Percentiles rank a stretch among this genome's conserved stretches.
Evolutionary conservation across 1,140 invertebrate genomes (phyloP).

Genomic region (Meteorus sp.): DNA sequence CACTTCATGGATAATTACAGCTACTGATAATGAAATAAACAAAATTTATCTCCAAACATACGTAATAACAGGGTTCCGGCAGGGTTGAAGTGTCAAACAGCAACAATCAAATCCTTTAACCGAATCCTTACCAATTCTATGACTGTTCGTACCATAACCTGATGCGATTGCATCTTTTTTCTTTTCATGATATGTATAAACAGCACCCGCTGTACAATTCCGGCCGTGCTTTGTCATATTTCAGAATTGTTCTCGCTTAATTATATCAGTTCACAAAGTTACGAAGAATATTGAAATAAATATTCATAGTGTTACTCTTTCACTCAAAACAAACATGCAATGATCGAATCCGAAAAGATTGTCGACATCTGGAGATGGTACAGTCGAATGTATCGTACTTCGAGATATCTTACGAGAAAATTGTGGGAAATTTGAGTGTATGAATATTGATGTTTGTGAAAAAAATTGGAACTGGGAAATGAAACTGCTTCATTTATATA

Average conservation of each 20-base stretch:
- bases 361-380: no score
- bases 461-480: no score
- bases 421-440: no score
- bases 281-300: background rate
- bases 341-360: no score
- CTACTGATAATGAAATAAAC: slow-evolving; percentile 22
- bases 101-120: slow-evolving; percentile 99
- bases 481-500: no score
- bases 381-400: no score
- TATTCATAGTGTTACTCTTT: no score
- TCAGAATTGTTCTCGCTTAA: slow-evolving; percentile 10
- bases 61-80: slow-evolving; percentile 86
- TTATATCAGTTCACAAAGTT: background rate
- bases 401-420: no score
- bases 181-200: slow-evolving; percentile 98
- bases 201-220: slow-evolving; percentile 97
- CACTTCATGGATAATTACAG: background rate
- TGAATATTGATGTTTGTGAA: no score
- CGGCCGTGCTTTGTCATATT: slow-evolving; percentile 92
- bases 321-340: no score
- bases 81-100: slow-evolving; percentile 94
- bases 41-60: slow-evolving; percentile 49
- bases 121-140: slow-evolving; percentile 93
- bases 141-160: slow-evolving; percentile 84
- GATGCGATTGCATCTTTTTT: slow-evolving; percentile 92